Base-by-base conservation (phyloP, 2,113 vertebrate genomes). In the Conger conger region DNA sequence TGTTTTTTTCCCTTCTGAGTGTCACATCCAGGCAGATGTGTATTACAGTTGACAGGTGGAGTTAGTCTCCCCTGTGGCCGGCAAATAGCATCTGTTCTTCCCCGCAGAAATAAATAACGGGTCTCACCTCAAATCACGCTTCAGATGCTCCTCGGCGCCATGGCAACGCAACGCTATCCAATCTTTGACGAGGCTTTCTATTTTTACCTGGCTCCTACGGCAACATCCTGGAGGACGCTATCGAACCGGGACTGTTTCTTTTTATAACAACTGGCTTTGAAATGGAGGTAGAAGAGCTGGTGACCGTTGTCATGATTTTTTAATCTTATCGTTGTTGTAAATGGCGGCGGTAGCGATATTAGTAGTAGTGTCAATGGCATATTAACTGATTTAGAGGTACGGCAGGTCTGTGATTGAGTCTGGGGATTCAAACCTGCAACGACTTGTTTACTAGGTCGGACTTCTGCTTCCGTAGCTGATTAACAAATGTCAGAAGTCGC, bases 171-270 rank as follows among this genome's bases (percentile, higher is more conserved):
- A 84, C 63, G 63, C 82, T 45, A 68, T 76, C 13, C 53, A 57
- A 37, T 68, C 84, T 86, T 82, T 76, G 45, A 85, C 81, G 36
- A 84, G 78, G 80, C 45, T 81, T 81, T 86, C 86, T 89, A 89
- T 89, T 84, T 87, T 87, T 88, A 88, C 89, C 80, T 82, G 80
- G 89, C 85, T 87, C 53, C 89, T 84, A 90, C 88, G 87, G 86
- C 83, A 90, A 90, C 89, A 77, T 81, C 79, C 38, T 33, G 76
- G 78, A 73, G 80, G 36, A 53, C 82, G 80, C 84, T 83, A 45
- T 79, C 42, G 77, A 84, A 79, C 33, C 36, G 53, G 54, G 53
- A 84, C 53, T 27, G 35, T 40, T 84, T 82, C 40, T 80, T 76
- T 36, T 77, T 73, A n/a, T 73, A 73, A 73, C 9, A 33, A 33